phyloP scores from a whole-genome alignment of 2,797 vertebrate genomes.

The Chaunax sp. region DNA sequence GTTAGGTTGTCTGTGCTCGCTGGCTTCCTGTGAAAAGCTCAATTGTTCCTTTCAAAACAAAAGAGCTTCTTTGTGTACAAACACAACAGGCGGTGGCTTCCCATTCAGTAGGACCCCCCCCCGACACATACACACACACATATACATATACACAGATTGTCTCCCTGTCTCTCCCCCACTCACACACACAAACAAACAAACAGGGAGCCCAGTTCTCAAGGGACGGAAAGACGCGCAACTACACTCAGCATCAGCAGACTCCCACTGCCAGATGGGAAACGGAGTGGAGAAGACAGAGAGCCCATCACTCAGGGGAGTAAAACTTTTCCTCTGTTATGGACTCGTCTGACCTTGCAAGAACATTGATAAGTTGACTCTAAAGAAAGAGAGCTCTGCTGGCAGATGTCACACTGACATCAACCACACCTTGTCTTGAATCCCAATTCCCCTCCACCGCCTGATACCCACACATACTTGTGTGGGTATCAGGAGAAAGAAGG shows the following conservation, averaged over 20 bases:
- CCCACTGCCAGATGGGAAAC: slow-evolving; percentile 48
- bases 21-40: slow-evolving; percentile 73
- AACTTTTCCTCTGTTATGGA: slow-evolving; percentile 62
- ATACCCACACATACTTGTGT: slow-evolving; percentile 14
- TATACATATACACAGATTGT: slow-evolving; percentile 28
- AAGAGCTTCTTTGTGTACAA: slow-evolving; percentile 78
- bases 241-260: slow-evolving; percentile 61
- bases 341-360: slow-evolving; percentile 65
- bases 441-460: slow-evolving; percentile 32
- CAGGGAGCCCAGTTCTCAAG: slow-evolving; percentile 65
- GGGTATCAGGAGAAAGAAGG: no score
- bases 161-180: slow-evolving; percentile 51
- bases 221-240: slow-evolving; percentile 58
- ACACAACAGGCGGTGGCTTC: slow-evolving; percentile 77
- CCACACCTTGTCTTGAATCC: slow-evolving; percentile 51
- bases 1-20: slow-evolving; percentile 62
- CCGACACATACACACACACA: slow-evolving; percentile 29
- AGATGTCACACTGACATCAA: slow-evolving; percentile 47
- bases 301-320: slow-evolving; percentile 57
- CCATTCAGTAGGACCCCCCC: slow-evolving; percentile 65
- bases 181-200: slow-evolving; percentile 62
- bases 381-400: slow-evolving; percentile 30
- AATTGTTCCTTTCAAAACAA: slow-evolving; percentile 83
- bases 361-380: slow-evolving; percentile 50
- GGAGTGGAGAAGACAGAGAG: slow-evolving; percentile 49